Base-by-base conservation (phyloP, 2,888 invertebrate genomes). In the Spodoptera exigua region DNA sequence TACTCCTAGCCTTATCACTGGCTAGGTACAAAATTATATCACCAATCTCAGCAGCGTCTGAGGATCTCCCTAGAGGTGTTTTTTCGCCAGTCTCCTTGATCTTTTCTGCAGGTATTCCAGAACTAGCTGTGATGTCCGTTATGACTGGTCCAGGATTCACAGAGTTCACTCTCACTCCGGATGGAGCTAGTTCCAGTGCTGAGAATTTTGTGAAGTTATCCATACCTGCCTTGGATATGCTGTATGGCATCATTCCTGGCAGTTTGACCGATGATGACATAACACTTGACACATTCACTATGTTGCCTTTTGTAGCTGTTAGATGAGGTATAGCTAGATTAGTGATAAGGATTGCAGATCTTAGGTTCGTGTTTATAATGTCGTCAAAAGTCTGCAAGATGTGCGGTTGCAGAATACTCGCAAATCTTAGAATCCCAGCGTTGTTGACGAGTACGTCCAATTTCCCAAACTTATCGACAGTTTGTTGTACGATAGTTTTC, bases 121-220 rank as follows among this genome's bases (percentile, higher is more conserved):
- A 18, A 48, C 59, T 59, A 0, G 57, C 56, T 0, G 67, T 95
- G 94, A 90, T 64, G 97, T 84, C 75, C 3, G 98, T 85, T 3
- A 39, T 54, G 0, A 84, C 83, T 0, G 80, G 82, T 1, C 85
- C 86, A 17, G 86, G 86, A 35, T 80, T 84, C 0, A 86, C 61
- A 1, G 71, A 57, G 43, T 87, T 86, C 0, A 97, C 98, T 46
- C 98, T 94, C 0, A 98, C 97, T 61, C 96, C 95, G 80, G 95
- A 95, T 0, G 94, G 67, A 17, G 96, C 97, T 36, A 97, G 86
- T 79, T 97, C 98, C 43, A 98, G 85, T 1, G 87, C 87, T 9
- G 68, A 67, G 3, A 71, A 61, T 36, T 74, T 66, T 0, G 84
- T 75, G 21, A 87, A 87, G 37, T 82, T 79, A 49, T 79, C 67